These are phyloP conservation scores for Gadopsis marmoratus DNA, from an alignment of 2,797 vertebrate species.

Conservation along the genomic window DNA sequence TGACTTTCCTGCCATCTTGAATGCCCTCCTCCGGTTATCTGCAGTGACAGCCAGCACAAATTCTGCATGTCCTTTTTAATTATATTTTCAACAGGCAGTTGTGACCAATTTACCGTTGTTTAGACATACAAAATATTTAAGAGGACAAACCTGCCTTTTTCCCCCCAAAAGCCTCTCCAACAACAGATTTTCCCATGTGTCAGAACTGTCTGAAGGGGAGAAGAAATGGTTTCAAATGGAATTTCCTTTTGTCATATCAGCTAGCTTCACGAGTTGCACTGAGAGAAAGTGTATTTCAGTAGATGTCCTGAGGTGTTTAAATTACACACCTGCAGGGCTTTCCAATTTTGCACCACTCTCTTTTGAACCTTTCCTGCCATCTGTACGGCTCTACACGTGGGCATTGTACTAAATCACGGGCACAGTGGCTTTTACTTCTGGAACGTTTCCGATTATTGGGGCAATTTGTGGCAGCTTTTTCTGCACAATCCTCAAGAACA, in stretches of 20 bases:
- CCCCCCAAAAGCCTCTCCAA: background rate
- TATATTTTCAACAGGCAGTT: background rate
- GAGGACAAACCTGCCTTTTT: background rate
- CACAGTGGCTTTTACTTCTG: background rate
- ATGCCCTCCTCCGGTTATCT: background rate
- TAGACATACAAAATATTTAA: background rate
- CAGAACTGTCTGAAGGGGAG: background rate
- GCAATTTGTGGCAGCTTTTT: background rate
- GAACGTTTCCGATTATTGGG: conserved; percentile 6
- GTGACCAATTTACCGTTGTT: background rate
- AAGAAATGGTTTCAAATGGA: conserved; percentile 11
- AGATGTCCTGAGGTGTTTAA: conserved; percentile 22
- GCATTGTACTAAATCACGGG: conserved; percentile 8
- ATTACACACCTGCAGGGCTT: conserved; percentile 43
- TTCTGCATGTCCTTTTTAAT: background rate
- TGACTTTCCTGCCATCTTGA: background rate
- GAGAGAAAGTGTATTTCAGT: background rate
- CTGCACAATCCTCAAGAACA: background rate
- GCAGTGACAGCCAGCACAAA: background rate
- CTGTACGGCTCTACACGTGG: background rate
- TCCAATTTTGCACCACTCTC: conserved; percentile 16
- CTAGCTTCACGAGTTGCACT: background rate
- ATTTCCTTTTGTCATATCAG: conserved; percentile 6
- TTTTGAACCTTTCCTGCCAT: background rate
- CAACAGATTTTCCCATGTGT: background rate